Evolutionary conservation across 2,888 invertebrate genomes (phyloP), one percentile per base, ranked within the genome.

Genomic region (Hydriomena furcata): DNA sequence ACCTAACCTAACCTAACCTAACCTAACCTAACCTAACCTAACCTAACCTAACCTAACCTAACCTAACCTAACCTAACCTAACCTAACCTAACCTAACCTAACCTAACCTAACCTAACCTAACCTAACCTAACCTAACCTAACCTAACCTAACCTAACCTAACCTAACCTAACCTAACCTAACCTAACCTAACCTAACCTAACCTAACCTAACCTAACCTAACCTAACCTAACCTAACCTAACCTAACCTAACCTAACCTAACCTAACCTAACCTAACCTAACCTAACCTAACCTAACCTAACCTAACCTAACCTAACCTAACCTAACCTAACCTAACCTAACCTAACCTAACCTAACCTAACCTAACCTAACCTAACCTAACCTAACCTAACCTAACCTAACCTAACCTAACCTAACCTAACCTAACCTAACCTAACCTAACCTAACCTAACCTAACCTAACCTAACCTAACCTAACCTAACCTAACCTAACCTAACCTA

Each of bases 1-100:
- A 48, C 48, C 48, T 48, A 48, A 48, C 48, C 48, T 48, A 48
- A 48, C 48, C 48, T 48, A 48, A 48, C 48, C 48, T 48, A 48
- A 48, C 48, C 48, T 48, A 48, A 48, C 48, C 48, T 48, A 48
- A 48, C 48, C 48, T 48, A 48, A 48, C 48, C 48, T 48, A 48
- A 48, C 48, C 48, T 41, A 48, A 48, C 48, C 41, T 41, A 48
- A 48, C 48, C 48, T 48, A 48, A 47, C 44, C 44, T 44, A 44
- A 44, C 44, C 44, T 44, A 44, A 44, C 44, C 44, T 44, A 44
- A 43, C 43, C 44, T 44, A 44, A 44, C 44, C 44, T 44, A 44
- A 44, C 44, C 44, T 44, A 44, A 44, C 44, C 44, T 44, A 44
- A 44, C 44, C 44, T 36, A 44, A 44, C 44, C 44, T 44, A 44